Evolutionary conservation across 2,113 vertebrate genomes (phyloP), one percentile per base, ranked within the genome.

Genomic region (Erythrocercus mccallii): DNA sequence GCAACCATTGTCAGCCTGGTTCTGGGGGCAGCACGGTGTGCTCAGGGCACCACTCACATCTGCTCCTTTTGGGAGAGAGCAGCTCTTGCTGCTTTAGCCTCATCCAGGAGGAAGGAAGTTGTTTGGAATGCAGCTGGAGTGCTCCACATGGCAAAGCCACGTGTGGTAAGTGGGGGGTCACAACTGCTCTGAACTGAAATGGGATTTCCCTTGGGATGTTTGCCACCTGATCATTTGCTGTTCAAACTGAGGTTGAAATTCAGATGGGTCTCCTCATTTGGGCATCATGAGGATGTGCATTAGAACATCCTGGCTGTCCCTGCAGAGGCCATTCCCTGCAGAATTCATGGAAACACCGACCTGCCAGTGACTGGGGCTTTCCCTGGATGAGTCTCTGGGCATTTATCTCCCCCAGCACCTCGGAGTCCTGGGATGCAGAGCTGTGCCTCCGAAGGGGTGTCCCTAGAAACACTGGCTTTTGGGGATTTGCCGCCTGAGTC

Each of bases 161-260:
- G 10, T 6, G 20, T 12, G 92, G 96, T 96, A 96, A 97, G 95
- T 96, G 81, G 81, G 81, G 61, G 66, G 8, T 58, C 35, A 23
- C 42, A 17, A 15, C 81, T 76, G 78, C 1, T 37, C 37, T 48
- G 37, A 25, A 4, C 31, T 27, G 18, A n/a, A 27, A 7, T 10
- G 62, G 37, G 62, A 17, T 44, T n/a, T 71, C 47, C 73, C 5
- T 0, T 2, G 21, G 84, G 53, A 71, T 0, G 0, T 57, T 58
- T 70, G 37, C 47, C 73, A 40, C 0, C 0, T 12, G 38, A 13
- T 56, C 16, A 47, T n/a, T 35, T 53, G 31, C 50, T 57, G 25
- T 47, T 72, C 4, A 51, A 22, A 15, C 2, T 35, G 40, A 3
- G 12, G 1, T 20, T 45, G 16, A 4, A 73, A 47, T 79, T 68